Evolutionary conservation across 2,797 vertebrate species (phyloP).

Genomic region (Peromyscus aztecus): DNA sequence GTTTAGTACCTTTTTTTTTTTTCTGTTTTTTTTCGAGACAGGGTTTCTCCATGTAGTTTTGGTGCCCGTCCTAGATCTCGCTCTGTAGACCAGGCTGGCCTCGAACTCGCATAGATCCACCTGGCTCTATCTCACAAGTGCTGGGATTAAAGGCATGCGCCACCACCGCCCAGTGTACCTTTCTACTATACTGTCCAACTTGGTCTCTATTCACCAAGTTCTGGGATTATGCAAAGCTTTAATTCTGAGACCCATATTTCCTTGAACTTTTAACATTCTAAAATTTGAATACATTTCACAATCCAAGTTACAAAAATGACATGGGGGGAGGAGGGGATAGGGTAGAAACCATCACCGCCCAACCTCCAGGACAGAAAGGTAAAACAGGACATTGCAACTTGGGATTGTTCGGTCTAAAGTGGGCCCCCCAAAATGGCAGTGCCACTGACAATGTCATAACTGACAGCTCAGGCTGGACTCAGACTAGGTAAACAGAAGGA

Average conservation of each 20-base stretch:
- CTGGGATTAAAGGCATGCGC: no score
- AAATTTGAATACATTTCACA: constrained; percentile 12
- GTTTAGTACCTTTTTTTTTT: no score
- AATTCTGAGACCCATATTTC: background rate
- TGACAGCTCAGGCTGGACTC: background rate
- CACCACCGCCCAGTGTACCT: background rate
- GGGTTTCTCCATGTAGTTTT: no score
- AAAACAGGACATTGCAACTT: background rate
- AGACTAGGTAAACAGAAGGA: background rate
- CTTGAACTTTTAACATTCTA: constrained; percentile 7
- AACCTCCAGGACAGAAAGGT: constrained; percentile 14
- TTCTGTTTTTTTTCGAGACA: no score
- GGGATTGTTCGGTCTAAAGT: background rate
- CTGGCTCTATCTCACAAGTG: no score
- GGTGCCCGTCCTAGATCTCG: no score
- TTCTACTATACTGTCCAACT: background rate
- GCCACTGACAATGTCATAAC: background rate
- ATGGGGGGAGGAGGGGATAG: background rate
- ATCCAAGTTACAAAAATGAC: constrained; percentile 7
- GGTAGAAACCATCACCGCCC: background rate
- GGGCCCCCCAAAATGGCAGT: background rate
- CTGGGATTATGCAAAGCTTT: background rate
- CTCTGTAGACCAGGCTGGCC: no score
- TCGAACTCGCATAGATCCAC: no score
- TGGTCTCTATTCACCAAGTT: background rate